Percentiles rank a stretch among this genome's conserved stretches.
Conservation (phyloP, 2,113 vertebrate genomes). For the Leptobrachium leishanense region DNA sequence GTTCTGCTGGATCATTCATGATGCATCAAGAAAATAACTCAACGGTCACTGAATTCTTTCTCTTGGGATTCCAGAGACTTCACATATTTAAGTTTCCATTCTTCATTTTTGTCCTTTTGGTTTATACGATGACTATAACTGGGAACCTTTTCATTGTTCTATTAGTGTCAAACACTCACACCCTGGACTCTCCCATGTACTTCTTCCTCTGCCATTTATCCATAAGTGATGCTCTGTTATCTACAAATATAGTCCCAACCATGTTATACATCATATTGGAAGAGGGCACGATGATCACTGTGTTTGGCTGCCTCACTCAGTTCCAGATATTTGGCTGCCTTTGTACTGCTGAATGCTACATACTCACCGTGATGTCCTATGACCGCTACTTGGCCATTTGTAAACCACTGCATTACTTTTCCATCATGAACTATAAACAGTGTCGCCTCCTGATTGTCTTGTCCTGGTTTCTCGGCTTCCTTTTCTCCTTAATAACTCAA, state of each 20-base stretch:
- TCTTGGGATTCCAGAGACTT: constrained; percentile 48
- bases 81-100: constrained; percentile 45
- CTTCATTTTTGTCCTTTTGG: constrained; percentile 48
- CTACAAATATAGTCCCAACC: constrained; percentile 43
- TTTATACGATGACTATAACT: constrained; percentile 43
- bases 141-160: constrained; percentile 51
- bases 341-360: constrained; percentile 48
- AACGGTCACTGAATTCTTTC: constrained; percentile 3
- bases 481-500: constrained; percentile 44
- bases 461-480: constrained; percentile 54
- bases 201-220: constrained; percentile 54
- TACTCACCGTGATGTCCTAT: constrained; percentile 57
- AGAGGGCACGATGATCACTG: constrained; percentile 47
- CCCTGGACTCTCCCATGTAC: constrained; percentile 49
- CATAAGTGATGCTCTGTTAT: constrained; percentile 50
- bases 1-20: no score
- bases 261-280: constrained; percentile 30
- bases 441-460: constrained; percentile 39
- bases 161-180: constrained; percentile 32
- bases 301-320: constrained; percentile 55
- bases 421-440: constrained; percentile 43
- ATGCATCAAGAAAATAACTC: no score
- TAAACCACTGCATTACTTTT: constrained; percentile 50
- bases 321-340: constrained; percentile 57
- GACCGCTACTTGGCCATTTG: constrained; percentile 61